A percentile compares a stretch with the other conserved stretches of the same genome.
Evolutionary conservation across 2,113 vertebrate genomes (phyloP).

Genomic region (Pomatorhinus ruficollis): DNA sequence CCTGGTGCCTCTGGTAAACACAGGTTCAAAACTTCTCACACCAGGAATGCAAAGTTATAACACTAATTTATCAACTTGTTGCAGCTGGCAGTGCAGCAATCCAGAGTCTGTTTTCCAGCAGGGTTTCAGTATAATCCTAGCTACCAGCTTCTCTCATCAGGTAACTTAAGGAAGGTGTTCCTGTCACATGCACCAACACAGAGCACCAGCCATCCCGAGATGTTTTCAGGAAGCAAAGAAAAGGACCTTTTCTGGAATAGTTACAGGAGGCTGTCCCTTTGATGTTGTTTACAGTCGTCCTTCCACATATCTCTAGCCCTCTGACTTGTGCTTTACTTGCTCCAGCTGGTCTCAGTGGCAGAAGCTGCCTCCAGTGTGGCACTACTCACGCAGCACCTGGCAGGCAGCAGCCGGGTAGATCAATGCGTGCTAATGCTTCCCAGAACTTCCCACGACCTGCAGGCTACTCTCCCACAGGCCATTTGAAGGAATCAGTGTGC

Average conservation of each 20-base stretch:
- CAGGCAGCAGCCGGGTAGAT: background rate
- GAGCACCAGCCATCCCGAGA: background rate
- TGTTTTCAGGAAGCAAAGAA: background rate
- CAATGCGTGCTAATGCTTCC: background rate
- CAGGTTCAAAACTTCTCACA: background rate
- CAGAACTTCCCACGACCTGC: background rate
- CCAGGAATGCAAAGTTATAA: background rate
- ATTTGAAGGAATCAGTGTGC: background rate
- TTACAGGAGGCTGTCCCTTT: background rate
- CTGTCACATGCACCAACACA: background rate
- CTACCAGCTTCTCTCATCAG: background rate
- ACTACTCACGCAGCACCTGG: background rate
- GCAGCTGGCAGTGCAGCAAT: background rate
- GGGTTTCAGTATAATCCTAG: background rate
- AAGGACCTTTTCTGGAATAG: background rate
- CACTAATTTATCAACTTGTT: background rate
- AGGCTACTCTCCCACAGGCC: background rate
- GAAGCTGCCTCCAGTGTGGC: background rate
- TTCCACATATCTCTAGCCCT: background rate
- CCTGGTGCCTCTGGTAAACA: background rate
- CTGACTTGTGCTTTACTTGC: background rate
- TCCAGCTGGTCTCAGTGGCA: background rate
- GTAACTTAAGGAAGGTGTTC: background rate
- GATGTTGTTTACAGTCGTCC: background rate
- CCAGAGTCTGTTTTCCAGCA: background rate